Percentiles rank a stretch among this genome's conserved stretches.
phyloP scores from a whole-genome alignment of 2,797 vertebrate species.

The Peromyscus aztecus region DNA sequence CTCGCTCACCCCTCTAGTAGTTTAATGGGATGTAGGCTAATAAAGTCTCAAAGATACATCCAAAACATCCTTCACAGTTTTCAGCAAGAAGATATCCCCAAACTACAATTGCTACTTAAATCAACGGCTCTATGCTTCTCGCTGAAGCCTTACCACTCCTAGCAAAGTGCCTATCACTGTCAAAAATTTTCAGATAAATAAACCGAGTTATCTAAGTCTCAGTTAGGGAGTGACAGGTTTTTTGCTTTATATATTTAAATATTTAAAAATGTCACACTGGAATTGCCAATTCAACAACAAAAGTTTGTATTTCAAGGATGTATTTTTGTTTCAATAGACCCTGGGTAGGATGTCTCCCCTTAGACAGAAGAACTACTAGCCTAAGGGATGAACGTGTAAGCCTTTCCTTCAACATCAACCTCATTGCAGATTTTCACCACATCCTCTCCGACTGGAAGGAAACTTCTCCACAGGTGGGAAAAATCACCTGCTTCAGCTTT shows the following conservation, averaged over 20 bases:
- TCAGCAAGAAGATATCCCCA: neutral
- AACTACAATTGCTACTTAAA: neutral
- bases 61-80: neutral
- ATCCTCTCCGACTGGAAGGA: neutral
- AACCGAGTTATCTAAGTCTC: neutral
- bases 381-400: neutral
- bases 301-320: neutral
- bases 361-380: neutral
- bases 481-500: neutral
- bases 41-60: neutral
- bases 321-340: neutral
- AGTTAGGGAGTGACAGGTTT: neutral
- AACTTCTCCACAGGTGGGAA: neutral
- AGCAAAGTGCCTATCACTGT: neutral
- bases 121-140: neutral
- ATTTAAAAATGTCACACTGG: neutral
- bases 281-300: slow-evolving; percentile 23
- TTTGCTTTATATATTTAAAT: neutral
- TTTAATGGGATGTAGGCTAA: neutral
- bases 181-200: neutral
- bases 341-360: neutral
- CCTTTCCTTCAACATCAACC: neutral
- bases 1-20: neutral
- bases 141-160: neutral
- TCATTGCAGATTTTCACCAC: neutral